Evolutionary conservation across 2,888 invertebrate genomes (phyloP).

Genomic region (Leptarthrus brevirostris): DNA sequence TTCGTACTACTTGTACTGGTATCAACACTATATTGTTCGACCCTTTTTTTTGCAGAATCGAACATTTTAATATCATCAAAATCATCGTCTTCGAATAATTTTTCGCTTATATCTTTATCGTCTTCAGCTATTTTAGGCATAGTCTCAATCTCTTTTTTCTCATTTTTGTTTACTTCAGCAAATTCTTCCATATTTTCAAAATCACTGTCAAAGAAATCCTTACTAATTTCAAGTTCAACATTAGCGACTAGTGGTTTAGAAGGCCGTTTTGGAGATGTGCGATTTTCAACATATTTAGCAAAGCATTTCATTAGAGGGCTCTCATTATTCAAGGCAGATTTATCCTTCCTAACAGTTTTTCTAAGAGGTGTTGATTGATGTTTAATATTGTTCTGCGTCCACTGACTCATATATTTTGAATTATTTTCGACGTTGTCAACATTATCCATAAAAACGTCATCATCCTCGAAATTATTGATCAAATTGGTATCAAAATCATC

Average conservation of each 20-base stretch:
- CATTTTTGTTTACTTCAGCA: not conserved
- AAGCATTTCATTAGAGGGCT: slow-evolving; percentile 17
- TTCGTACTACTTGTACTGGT: not conserved
- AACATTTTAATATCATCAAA: not conserved
- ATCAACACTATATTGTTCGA: no score
- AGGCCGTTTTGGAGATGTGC: not conserved
- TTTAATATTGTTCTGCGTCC: slow-evolving; percentile 19
- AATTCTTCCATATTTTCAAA: slow-evolving; percentile 28
- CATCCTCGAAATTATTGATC: not conserved
- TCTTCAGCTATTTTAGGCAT: not conserved
- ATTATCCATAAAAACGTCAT: not conserved
- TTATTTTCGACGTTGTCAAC: slow-evolving; percentile 17
- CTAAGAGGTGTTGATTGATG: slow-evolving; percentile 47
- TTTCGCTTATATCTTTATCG: not conserved
- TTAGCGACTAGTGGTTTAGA: not conserved
- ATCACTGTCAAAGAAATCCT: slow-evolving; percentile 18
- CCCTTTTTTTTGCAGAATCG: not conserved
- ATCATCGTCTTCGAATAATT: not conserved
- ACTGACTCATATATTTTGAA: slow-evolving; percentile 51
- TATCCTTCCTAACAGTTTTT: not conserved
- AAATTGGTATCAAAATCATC: not conserved
- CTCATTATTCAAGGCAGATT: not conserved
- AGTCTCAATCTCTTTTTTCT: not conserved
- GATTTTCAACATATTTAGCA: slow-evolving; percentile 6
- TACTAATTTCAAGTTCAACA: not conserved